A percentile compares a stretch with the other conserved stretches of the same genome.
Evolutionary conservation across 1,140 invertebrate species (phyloP).

Genomic region (Andricus grossulariae): DNA sequence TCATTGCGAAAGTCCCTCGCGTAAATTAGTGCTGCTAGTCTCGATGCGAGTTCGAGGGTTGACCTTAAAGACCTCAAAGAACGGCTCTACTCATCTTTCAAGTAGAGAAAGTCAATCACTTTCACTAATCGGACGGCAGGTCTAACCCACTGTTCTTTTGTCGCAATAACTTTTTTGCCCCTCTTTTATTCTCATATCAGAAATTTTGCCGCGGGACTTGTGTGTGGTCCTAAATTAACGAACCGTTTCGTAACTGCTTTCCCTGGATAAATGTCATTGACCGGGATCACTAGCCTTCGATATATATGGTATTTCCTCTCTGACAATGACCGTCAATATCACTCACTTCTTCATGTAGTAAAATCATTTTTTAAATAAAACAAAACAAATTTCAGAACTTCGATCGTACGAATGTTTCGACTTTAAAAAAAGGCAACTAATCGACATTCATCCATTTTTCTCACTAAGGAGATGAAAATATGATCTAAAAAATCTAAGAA

Average conservation of each 20-base stretch:
- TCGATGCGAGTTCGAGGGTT: not conserved
- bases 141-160: constrained; percentile 19
- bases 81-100: constrained; percentile 8
- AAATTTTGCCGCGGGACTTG: not conserved
- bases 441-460: too few relatives aligned
- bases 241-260: constrained; percentile 32
- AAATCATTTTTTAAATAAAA: too few relatives aligned
- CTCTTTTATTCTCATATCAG: not conserved
- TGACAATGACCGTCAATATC: constrained; percentile 2
- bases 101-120: constrained; percentile 35
- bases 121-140: constrained; percentile 40
- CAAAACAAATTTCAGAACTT: too few relatives aligned
- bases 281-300: not conserved
- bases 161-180: constrained; percentile 24
- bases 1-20: not conserved
- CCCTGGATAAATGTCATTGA: constrained; percentile 23
- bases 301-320: not conserved
- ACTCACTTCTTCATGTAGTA: not conserved
- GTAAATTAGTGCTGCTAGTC: not conserved
- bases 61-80: not conserved
- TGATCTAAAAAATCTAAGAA: too few relatives aligned
- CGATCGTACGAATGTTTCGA: too few relatives aligned
- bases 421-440: too few relatives aligned
- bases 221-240: constrained; percentile 24
- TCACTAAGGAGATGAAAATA: too few relatives aligned